Evolutionary conservation across 1,140 invertebrate genomes (phyloP).

Genomic region (Lanistes nyassanus): DNA sequence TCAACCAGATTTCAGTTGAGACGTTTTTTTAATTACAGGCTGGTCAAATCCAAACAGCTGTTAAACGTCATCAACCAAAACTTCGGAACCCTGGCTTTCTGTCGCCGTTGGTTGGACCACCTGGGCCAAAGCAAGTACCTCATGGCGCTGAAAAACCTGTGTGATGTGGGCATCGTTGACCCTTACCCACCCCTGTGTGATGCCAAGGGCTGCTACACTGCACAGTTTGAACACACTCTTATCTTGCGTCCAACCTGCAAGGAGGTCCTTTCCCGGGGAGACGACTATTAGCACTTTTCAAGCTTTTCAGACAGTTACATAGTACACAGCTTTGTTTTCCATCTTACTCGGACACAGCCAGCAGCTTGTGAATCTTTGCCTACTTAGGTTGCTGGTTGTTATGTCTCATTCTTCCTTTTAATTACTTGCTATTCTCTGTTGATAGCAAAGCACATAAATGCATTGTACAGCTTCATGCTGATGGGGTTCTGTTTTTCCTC

Average conservation of each 20-base stretch:
- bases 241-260: constrained; percentile 97
- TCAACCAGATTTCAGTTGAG: neutral
- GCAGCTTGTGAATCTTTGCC: too few relatives aligned
- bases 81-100: constrained; percentile 98
- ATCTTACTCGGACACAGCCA: too few relatives aligned
- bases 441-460: too few relatives aligned
- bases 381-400: too few relatives aligned
- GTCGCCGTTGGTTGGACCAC: constrained; percentile 97
- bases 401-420: too few relatives aligned
- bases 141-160: constrained; percentile 98
- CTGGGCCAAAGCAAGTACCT: constrained; percentile 97
- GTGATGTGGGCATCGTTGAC: constrained; percentile 88
- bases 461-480: too few relatives aligned
- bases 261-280: constrained; percentile 95
- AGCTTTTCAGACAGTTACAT: too few relatives aligned
- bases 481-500: too few relatives aligned
- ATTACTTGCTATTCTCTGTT: too few relatives aligned
- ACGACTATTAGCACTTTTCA: constrained; percentile 85
- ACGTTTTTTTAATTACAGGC: constrained; percentile 29
- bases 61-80: constrained; percentile 97
- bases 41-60: constrained; percentile 86
- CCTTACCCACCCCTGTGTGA: constrained; percentile 99
- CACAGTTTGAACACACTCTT: constrained; percentile 99
- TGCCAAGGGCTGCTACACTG: constrained; percentile 97
- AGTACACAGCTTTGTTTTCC: too few relatives aligned